phyloP scores from a whole-genome alignment of 92 coral and sea anemone genomes.

The Bergia sp. region DNA sequence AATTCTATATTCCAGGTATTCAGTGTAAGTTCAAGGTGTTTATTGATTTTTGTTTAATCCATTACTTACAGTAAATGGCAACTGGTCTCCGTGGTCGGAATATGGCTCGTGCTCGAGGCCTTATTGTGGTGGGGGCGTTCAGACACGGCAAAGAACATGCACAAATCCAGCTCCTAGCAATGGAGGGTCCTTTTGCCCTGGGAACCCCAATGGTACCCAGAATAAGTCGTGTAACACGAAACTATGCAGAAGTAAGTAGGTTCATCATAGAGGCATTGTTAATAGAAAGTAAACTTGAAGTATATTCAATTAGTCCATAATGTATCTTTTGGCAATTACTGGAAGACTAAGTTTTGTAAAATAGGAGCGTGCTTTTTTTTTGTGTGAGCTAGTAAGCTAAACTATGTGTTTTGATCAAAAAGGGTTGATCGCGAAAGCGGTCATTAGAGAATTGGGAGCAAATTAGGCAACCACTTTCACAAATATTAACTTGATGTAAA shows the following conservation, averaged over 20 bases:
- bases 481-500: too few species aligned
- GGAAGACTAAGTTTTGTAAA: too few species aligned
- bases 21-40: not conserved
- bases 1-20: not conserved
- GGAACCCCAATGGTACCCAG: not conserved
- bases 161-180: slow-evolving; percentile 27
- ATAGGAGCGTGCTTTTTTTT: too few species aligned
- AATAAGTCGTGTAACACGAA: not conserved
- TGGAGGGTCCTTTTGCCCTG: slow-evolving; percentile 20
- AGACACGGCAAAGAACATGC: slow-evolving; percentile 4
- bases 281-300: too few species aligned
- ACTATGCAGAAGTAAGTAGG: slow-evolving; percentile 12
- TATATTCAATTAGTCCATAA: too few species aligned
- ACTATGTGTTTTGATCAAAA: too few species aligned
- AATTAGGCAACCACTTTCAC: too few species aligned
- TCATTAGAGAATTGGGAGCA: too few species aligned
- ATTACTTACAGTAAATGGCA: slow-evolving; percentile 14
- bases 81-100: slow-evolving; percentile 31
- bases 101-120: slow-evolving; percentile 7
- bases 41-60: not conserved
- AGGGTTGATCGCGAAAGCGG: too few species aligned
- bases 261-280: too few species aligned
- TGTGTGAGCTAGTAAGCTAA: too few species aligned
- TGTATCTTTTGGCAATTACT: too few species aligned
- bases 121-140: slow-evolving; percentile 24